Percentiles rank a stretch among this genome's conserved stretches.
Conservation (phyloP, 2,888 invertebrate genomes). For the Sphaerophoria rueppellii region DNA sequence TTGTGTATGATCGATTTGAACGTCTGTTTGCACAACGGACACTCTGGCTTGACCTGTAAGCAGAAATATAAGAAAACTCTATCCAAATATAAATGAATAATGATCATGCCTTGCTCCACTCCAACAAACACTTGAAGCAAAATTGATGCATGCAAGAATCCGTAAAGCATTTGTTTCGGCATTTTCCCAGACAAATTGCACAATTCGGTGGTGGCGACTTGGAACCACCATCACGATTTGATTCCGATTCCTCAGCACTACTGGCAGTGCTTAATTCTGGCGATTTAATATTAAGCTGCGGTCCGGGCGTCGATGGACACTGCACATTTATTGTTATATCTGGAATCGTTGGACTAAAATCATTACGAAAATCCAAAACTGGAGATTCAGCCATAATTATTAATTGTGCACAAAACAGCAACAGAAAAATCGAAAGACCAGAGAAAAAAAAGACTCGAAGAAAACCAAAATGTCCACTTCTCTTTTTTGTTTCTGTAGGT, state of each 20-base stretch:
- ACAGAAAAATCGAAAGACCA: slow-evolving; percentile 14
- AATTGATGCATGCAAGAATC: slow-evolving; percentile 97
- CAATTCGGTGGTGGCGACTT: slow-evolving; percentile 92
- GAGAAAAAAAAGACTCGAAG: not conserved
- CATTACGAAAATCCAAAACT: slow-evolving; percentile 63
- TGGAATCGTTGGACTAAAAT: slow-evolving; percentile 45
- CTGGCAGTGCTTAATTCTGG: slow-evolving; percentile 59
- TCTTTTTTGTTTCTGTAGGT: not conserved
- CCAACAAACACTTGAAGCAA: slow-evolving; percentile 95
- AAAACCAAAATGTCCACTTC: slow-evolving; percentile 35
- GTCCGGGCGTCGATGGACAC: slow-evolving; percentile 66
- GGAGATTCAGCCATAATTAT: slow-evolving; percentile 69
- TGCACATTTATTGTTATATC: slow-evolving; percentile 47
- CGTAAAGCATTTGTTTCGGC: slow-evolving; percentile 94
- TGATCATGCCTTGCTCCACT: slow-evolving; percentile 92
- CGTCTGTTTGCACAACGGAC: slow-evolving; percentile 96
- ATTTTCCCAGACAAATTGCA: slow-evolving; percentile 94
- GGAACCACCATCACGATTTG: slow-evolving; percentile 78
- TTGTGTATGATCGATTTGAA: slow-evolving; percentile 97
- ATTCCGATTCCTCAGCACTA: slow-evolving; percentile 66
- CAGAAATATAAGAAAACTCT: no score
- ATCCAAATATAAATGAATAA: not conserved
- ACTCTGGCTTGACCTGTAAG: slow-evolving; percentile 92
- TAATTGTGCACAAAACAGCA: slow-evolving; percentile 11
- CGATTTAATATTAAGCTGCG: slow-evolving; percentile 63